Percentiles rank a stretch among this genome's conserved stretches.
Evolutionary conservation across 2,797 vertebrate species (phyloP).

Genomic region (Oryzias dopingdopingensis): DNA sequence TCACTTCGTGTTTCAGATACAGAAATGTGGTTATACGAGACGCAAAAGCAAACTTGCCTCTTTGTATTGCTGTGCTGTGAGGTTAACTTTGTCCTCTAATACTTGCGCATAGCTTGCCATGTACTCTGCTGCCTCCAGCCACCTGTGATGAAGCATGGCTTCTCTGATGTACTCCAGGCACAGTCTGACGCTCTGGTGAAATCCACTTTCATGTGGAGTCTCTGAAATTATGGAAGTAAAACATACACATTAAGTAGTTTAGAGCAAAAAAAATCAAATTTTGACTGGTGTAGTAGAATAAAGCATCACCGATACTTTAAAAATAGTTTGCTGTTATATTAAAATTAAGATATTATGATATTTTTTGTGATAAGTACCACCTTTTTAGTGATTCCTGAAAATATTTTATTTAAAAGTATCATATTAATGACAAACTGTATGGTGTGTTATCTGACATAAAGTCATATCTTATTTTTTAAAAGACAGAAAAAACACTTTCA

Average conservation of each 20-base stretch:
- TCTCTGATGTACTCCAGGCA: constrained; percentile 83
- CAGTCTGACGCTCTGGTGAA: constrained; percentile 66
- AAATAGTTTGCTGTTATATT: too few species aligned
- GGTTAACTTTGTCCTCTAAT: constrained; percentile 70
- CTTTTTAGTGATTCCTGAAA: too few species aligned
- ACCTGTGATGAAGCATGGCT: constrained; percentile 84
- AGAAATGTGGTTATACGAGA: not conserved
- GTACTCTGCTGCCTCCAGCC: constrained; percentile 84
- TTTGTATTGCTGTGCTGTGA: constrained; percentile 16
- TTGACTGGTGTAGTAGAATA: too few species aligned
- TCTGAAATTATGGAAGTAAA: constrained; percentile 32
- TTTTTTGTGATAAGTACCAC: too few species aligned
- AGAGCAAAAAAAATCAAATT: not conserved
- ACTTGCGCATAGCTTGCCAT: constrained; percentile 80
- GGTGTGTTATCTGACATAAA: too few species aligned
- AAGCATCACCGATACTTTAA: too few species aligned
- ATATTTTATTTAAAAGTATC: too few species aligned
- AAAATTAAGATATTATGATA: too few species aligned
- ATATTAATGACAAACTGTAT: too few species aligned
- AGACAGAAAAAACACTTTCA: not conserved
- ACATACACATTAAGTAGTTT: too few species aligned
- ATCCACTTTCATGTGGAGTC: constrained; percentile 55
- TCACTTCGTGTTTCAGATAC: not conserved
- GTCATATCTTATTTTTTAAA: too few species aligned
- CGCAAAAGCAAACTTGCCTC: constrained; percentile 71